Conservation (phyloP, 1,140 invertebrate species). For the Pseudachorutes palmiensis region DNA sequence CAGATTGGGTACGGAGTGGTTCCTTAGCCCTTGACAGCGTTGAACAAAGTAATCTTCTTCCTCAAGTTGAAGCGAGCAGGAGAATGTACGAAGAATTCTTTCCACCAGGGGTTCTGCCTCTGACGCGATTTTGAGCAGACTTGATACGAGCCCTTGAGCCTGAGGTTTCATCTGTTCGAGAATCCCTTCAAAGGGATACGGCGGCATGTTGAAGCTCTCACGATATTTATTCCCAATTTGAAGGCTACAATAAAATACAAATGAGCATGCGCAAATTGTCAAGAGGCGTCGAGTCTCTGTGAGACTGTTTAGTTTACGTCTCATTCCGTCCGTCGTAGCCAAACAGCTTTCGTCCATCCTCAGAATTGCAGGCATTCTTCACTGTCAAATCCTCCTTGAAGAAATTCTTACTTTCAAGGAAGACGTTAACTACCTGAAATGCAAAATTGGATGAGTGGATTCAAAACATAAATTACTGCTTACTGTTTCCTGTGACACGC, state of each 20-base stretch:
- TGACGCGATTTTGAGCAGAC: slow-evolving; percentile 18
- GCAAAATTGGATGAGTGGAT: neutral
- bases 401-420: slow-evolving; percentile 27
- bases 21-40: slow-evolving; percentile 10
- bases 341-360: neutral
- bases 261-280: neutral
- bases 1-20: slow-evolving; percentile 20
- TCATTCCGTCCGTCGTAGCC: slow-evolving; percentile 3
- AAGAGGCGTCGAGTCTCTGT: neutral
- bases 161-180: neutral
- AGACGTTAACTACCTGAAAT: slow-evolving; percentile 21
- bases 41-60: slow-evolving; percentile 27
- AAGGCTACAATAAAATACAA: neutral
- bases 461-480: neutral
- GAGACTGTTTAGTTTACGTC: neutral
- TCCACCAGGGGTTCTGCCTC: slow-evolving; percentile 22
- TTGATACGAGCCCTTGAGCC: neutral
- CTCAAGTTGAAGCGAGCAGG: slow-evolving; percentile 19
- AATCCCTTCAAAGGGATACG: neutral
- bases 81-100: slow-evolving; percentile 14
- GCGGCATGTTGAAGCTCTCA: neutral
- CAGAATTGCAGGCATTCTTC: slow-evolving; percentile 12
- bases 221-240: neutral
- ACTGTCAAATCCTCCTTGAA: slow-evolving; percentile 22
- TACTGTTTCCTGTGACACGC: slow-evolving; percentile 19